These are phyloP conservation scores for Dioctria linearis DNA, from an alignment of 2,888 invertebrate species.

Conservation along the genomic window DNA sequence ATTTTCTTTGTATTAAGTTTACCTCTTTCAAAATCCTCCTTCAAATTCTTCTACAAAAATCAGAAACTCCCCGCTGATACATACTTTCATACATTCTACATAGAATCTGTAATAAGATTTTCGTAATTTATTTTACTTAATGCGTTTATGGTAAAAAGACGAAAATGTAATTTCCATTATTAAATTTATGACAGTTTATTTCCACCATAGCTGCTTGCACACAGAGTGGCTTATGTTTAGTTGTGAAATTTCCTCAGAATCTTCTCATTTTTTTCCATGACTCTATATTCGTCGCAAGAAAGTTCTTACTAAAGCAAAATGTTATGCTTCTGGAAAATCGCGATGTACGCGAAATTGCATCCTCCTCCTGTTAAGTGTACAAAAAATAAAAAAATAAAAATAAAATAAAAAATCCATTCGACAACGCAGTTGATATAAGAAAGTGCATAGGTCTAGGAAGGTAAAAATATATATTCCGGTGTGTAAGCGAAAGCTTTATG, in stretches of 20 bases:
- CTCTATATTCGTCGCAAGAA: neutral
- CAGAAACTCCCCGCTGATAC: too few relatives aligned
- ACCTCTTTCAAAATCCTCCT: too few relatives aligned
- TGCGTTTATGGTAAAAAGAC: slow-evolving; percentile 13
- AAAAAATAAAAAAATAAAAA: neutral
- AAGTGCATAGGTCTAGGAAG: neutral
- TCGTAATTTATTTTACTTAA: slow-evolving; percentile 4
- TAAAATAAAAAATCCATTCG: neutral
- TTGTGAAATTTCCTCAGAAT: slow-evolving; percentile 21
- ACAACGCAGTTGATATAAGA: slow-evolving; percentile 16
- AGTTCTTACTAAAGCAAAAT: neutral
- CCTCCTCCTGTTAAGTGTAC: neutral
- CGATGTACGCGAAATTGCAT: neutral
- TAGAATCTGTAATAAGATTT: too few relatives aligned
- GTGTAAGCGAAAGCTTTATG: slow-evolving; percentile 35
- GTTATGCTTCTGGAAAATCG: neutral
- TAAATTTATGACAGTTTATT: slow-evolving; percentile 42
- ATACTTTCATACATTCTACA: too few relatives aligned
- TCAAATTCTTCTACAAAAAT: too few relatives aligned
- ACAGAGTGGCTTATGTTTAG: slow-evolving; percentile 28
- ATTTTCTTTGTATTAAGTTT: too few relatives aligned
- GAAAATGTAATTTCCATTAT: slow-evolving; percentile 36
- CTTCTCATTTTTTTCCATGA: slow-evolving; percentile 8
- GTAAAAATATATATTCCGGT: slow-evolving; percentile 24
- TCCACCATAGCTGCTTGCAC: slow-evolving; percentile 8